These are phyloP conservation scores for Urocyon cinereoargenteus DNA, from an alignment of 2,797 vertebrate genomes.

Conservation along the genomic window DNA sequence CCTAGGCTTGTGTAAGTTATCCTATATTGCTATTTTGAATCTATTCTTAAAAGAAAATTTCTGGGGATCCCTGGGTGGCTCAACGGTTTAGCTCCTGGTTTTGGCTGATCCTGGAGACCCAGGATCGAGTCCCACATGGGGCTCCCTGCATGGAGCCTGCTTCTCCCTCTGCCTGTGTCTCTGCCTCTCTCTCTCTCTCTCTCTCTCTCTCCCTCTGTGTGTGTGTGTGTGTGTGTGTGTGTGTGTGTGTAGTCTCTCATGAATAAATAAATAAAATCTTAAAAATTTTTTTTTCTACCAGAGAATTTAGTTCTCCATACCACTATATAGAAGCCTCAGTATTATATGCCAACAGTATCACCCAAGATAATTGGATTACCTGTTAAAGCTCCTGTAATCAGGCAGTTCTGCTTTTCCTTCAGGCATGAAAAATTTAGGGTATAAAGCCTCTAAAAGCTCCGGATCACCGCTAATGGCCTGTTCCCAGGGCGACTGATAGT, in stretches of 20 bases:
- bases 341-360: neutral
- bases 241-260: too few species aligned
- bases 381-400: conserved; percentile 97
- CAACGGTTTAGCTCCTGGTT: too few species aligned
- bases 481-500: conserved; percentile 97
- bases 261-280: too few species aligned
- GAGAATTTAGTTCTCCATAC: neutral
- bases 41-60: neutral
- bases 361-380: conserved; percentile 88
- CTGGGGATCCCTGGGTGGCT: too few species aligned
- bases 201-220: too few species aligned
- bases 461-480: conserved; percentile 94
- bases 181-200: too few species aligned
- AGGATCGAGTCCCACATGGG: too few species aligned
- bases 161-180: too few species aligned
- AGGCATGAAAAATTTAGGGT: conserved; percentile 89
- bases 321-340: neutral
- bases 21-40: neutral
- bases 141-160: too few species aligned
- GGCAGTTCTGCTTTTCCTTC: conserved; percentile 90
- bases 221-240: too few species aligned
- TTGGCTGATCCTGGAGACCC: too few species aligned
- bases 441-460: conserved; percentile 90
- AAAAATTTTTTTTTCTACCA: neutral
- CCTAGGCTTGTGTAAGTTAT: neutral